These are phyloP conservation scores for Rhynchomys soricoides DNA, from an alignment of 2,113 vertebrate genomes.

Conservation along the genomic window DNA sequence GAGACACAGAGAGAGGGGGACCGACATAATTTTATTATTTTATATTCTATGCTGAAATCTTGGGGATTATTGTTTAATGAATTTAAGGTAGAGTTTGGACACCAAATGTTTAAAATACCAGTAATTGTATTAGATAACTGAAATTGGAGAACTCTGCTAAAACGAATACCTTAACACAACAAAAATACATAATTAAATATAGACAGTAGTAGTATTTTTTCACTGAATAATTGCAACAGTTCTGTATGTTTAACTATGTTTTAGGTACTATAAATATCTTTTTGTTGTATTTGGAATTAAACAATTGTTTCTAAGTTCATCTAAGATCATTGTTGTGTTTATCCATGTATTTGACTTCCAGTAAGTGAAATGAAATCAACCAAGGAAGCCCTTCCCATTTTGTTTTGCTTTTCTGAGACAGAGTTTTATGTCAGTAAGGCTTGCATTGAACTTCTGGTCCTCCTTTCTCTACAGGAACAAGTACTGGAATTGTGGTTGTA, in stretches of 20 bases:
- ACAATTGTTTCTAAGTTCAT: background rate
- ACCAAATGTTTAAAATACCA: background rate
- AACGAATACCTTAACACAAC: background rate
- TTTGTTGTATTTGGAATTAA: constrained; percentile 2
- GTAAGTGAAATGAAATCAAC: background rate
- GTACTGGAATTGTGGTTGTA: background rate
- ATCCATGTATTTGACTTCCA: background rate
- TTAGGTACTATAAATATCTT: background rate
- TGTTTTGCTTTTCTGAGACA: background rate
- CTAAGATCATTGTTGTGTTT: background rate
- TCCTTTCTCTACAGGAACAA: no score
- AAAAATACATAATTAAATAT: background rate
- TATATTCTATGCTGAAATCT: no score
- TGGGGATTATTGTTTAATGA: background rate
- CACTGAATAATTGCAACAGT: background rate
- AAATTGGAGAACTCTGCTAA: background rate
- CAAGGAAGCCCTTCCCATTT: background rate
- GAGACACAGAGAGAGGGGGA: background rate
- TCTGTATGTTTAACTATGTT: background rate
- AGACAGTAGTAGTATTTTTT: background rate
- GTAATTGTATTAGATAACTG: background rate
- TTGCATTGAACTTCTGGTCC: no score
- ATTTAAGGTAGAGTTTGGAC: background rate
- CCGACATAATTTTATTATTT: no score
- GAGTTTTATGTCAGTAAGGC: background rate